Base-by-base conservation (phyloP, 2,113 vertebrate species). In the Xiphophorus maculatus region DNA sequence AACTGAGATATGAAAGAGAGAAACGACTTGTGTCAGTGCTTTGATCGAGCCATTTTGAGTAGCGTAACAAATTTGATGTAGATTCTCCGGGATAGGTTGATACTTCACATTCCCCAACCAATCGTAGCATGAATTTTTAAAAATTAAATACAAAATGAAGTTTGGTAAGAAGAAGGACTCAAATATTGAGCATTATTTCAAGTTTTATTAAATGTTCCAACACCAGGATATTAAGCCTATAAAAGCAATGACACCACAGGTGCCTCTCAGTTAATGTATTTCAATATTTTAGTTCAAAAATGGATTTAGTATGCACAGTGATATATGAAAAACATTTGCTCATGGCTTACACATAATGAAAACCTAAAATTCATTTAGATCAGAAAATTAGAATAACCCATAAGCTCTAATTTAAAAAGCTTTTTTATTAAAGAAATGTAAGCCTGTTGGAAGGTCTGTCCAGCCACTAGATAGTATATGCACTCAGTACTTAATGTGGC, bases 1-100 rank as follows among this genome's bases (percentile, higher is more conserved):
- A 87, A 89, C 79, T 67, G 76, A 58, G 80, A 90, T 85, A 81
- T 86, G 87, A 88, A 84, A 87, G 29, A 64, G 74, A 76, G 81
- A 72, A 78, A 73, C 84, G 83, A 82, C 77, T 92, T 82, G 63
- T 84, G 82, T 89, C 85, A 76, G 82, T 11, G 51, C 78, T 82
- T 85, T 90, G 82, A 87, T 77, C 63, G 63, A 81, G 70, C 69
- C 66, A 66, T 66, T 90, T 90, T 63, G 86, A 89, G 80, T 33
- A 81, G 70, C 19, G 28, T 65, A 69, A 60, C 78, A 30, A 82
- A 79, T 89, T 81, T 79, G 73, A 83, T 82, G 73, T 64, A 73
- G 79, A 87, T 78, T 80, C 77, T 75, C 73, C 74, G 87, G 69
- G 71, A 85, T 51, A 62, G 76, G 69, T 86, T 70, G 84, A 81